Conservation (phyloP, 2,113 vertebrate genomes). For the Nesospiza acunhae region DNA sequence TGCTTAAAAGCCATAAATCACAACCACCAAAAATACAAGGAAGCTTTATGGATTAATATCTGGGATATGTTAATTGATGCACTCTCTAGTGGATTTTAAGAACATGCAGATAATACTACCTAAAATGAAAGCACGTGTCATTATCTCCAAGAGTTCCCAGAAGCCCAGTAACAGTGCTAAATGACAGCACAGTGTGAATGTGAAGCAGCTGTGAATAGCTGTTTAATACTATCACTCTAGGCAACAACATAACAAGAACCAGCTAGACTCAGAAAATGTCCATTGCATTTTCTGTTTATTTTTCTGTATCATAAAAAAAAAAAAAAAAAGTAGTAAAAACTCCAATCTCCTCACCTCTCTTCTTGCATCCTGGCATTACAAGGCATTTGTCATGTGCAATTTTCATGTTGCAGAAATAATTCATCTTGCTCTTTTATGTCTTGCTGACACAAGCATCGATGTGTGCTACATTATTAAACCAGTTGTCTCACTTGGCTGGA, state of each 20-base stretch:
- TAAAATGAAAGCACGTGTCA: conserved; percentile 52
- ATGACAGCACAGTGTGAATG: not conserved
- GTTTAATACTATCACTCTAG: not conserved
- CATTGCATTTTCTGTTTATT: not conserved
- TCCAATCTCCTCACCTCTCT: not conserved
- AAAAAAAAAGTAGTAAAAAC: not conserved
- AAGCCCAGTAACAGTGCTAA: conserved; percentile 4
- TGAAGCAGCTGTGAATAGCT: conserved; percentile 5
- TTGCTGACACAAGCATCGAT: conserved; percentile 9
- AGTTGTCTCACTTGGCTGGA: conserved; percentile 11
- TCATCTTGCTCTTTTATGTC: not conserved
- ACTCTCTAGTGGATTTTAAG: conserved; percentile 44
- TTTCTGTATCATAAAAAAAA: conserved; percentile 1
- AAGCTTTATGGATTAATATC: conserved; percentile 23
- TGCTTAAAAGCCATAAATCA: conserved; percentile 13
- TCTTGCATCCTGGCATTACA: not conserved
- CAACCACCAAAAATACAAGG: not conserved
- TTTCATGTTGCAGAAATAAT: conserved; percentile 16
- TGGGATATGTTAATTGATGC: conserved; percentile 37
- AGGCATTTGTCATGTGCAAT: not conserved
- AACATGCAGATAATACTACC: conserved; percentile 34
- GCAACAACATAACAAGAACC: not conserved
- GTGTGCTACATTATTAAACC: conserved; percentile 26
- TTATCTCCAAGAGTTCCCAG: conserved; percentile 55
- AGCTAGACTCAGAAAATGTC: not conserved